Evolutionary conservation across 1,140 invertebrate genomes (phyloP).

Genomic region (Drosophila mojavensis): DNA sequence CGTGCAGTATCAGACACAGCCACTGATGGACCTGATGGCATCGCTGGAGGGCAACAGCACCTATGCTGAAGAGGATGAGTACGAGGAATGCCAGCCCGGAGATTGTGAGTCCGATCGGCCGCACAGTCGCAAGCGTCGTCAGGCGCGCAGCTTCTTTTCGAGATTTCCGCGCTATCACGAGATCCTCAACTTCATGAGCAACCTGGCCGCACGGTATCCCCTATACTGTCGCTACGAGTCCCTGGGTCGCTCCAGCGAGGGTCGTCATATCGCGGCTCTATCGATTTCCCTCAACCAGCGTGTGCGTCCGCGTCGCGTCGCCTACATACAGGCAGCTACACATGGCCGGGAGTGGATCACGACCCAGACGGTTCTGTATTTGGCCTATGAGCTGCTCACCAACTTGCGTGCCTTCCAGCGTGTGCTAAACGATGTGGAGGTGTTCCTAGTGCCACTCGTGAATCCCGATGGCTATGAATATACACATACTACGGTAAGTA

Average conservation of each 20-base stretch:
- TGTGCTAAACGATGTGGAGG: constrained; percentile 85
- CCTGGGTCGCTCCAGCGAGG: constrained; percentile 81
- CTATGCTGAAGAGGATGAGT: constrained; percentile 37
- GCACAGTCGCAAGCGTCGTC: constrained; percentile 60
- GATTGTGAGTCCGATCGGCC: constrained; percentile 56
- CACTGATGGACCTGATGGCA: constrained; percentile 70
- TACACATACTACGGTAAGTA: constrained; percentile 85
- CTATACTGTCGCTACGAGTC: constrained; percentile 76
- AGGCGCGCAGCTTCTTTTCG: constrained; percentile 75
- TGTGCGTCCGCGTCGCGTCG: constrained; percentile 64
- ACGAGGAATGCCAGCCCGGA: constrained; percentile 59
- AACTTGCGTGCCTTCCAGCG: constrained; percentile 84
- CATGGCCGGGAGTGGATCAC: constrained; percentile 88
- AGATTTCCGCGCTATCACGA: constrained; percentile 74
- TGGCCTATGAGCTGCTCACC: constrained; percentile 85
- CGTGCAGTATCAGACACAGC: constrained; percentile 60
- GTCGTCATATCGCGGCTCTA: constrained; percentile 78
- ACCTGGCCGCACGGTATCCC: constrained; percentile 70
- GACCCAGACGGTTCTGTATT: constrained; percentile 87
- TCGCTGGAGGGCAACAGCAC: constrained; percentile 63
- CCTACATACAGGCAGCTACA: constrained; percentile 76
- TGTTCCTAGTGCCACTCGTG: constrained; percentile 87
- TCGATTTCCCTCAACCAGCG: constrained; percentile 80
- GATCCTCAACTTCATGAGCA: constrained; percentile 77
- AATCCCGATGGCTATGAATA: constrained; percentile 90